phyloP scores from a whole-genome alignment of 2,797 vertebrate genomes.

The Acipenser ruthenus region DNA sequence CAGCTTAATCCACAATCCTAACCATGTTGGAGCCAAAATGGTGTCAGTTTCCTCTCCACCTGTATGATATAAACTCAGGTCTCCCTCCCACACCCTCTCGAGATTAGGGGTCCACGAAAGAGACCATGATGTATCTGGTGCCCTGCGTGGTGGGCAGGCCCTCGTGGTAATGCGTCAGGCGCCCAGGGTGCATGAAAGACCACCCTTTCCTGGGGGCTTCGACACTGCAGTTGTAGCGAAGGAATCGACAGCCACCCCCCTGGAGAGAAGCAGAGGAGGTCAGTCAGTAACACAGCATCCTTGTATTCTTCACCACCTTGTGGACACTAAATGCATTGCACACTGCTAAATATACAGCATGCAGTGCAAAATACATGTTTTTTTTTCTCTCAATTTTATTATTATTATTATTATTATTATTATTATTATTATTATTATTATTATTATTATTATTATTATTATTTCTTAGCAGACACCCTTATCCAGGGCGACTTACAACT shows the following conservation, averaged over 20 bases:
- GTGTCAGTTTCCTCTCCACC: neutral
- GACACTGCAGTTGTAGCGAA: slow-evolving; percentile 71
- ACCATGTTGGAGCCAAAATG: neutral
- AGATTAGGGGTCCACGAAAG: slow-evolving; percentile 75
- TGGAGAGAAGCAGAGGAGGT: slow-evolving; percentile 22
- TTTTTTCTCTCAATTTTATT: too few species aligned
- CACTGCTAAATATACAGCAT: too few species aligned
- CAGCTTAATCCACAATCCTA: neutral
- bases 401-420: too few species aligned
- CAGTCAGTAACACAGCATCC: neutral
- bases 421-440: too few species aligned
- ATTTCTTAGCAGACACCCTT: too few species aligned
- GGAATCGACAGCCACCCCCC: slow-evolving; percentile 78
- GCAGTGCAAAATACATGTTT: too few species aligned
- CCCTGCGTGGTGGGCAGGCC: slow-evolving; percentile 74
- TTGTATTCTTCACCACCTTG: too few species aligned
- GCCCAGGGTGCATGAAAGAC: slow-evolving; percentile 81
- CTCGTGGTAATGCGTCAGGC: slow-evolving; percentile 84
- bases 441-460: too few species aligned
- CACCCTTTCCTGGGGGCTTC: slow-evolving; percentile 79
- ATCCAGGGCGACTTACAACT: too few species aligned
- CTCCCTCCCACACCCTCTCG: neutral
- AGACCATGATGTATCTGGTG: slow-evolving; percentile 86
- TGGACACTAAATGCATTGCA: too few species aligned
- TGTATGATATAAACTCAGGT: neutral